Percentiles rank a stretch among this genome's conserved stretches.
Evolutionary conservation across 2,113 vertebrate species (phyloP).

Genomic region (Ardeotis arabs): DNA sequence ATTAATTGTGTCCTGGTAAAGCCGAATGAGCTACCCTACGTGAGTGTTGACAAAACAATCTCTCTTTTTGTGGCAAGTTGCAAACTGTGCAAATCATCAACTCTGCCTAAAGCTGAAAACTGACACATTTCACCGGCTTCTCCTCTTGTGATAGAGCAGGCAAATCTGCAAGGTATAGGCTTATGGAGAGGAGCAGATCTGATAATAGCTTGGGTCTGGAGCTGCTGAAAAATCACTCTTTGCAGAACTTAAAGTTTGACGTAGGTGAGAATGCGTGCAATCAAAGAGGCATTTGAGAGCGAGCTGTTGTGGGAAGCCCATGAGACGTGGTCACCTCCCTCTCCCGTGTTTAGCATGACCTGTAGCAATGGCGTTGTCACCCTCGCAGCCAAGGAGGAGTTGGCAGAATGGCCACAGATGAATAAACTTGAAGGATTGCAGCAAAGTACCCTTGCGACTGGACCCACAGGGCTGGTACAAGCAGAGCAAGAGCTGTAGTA

Average conservation of each 20-base stretch:
- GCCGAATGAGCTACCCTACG: background rate
- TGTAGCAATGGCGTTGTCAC: background rate
- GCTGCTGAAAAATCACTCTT: background rate
- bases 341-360: background rate
- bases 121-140: background rate
- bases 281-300: background rate
- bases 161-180: background rate
- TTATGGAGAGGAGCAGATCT: background rate
- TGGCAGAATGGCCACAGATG: background rate
- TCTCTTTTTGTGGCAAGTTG: background rate
- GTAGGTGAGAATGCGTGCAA: background rate
- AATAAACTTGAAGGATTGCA: background rate
- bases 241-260: background rate
- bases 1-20: background rate
- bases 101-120: background rate
- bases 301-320: background rate
- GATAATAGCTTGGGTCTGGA: background rate
- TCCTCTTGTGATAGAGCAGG: background rate
- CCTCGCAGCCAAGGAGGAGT: background rate
- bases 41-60: background rate
- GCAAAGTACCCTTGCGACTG: background rate
- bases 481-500: background rate
- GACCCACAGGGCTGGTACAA: background rate
- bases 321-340: background rate
- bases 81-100: background rate